Evolutionary conservation across 2,888 invertebrate genomes (phyloP).

Genomic region (Cecidostiba fungosa): DNA sequence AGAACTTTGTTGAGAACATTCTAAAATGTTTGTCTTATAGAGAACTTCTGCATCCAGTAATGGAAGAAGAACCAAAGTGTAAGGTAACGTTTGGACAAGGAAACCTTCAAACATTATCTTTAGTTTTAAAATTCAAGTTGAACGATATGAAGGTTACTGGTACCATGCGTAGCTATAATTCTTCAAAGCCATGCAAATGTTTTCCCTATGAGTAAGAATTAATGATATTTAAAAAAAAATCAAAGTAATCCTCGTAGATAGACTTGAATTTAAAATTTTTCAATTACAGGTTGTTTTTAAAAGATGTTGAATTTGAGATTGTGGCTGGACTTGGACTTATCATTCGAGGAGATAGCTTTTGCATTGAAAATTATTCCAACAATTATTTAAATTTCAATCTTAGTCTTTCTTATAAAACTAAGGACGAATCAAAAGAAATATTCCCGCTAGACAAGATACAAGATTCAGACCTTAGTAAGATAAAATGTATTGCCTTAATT

Average conservation of each 20-base stretch:
- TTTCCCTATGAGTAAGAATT: conserved; percentile 60
- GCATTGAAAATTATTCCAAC: conserved; percentile 58
- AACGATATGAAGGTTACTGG: conserved; percentile 62
- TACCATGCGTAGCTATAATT: conserved; percentile 60
- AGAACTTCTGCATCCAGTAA: conserved; percentile 59
- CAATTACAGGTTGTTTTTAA: conserved; percentile 61
- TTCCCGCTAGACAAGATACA: conserved; percentile 58
- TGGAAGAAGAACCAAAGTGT: conserved; percentile 63
- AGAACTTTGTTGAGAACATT: conserved; percentile 51
- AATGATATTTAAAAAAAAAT: conserved; percentile 16
- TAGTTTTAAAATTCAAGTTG: conserved; percentile 62
- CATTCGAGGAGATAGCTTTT: conserved; percentile 61
- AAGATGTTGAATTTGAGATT: conserved; percentile 61
- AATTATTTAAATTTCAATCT: conserved; percentile 59
- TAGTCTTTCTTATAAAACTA: conserved; percentile 54
- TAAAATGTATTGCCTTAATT: conserved; percentile 42
- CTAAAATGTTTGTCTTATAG: conserved; percentile 63
- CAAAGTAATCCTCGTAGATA: not conserved
- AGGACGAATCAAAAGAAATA: conserved; percentile 59
- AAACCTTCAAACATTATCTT: conserved; percentile 60
- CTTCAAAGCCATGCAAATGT: conserved; percentile 57
- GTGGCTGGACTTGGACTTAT: conserved; percentile 62
- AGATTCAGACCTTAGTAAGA: conserved; percentile 58
- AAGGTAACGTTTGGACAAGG: conserved; percentile 61
- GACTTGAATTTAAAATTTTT: conserved; percentile 49